Percentiles rank a stretch among this genome's conserved stretches.
Evolutionary conservation across 2,113 vertebrate species (phyloP).

Genomic region (Ammodytes marinus): DNA sequence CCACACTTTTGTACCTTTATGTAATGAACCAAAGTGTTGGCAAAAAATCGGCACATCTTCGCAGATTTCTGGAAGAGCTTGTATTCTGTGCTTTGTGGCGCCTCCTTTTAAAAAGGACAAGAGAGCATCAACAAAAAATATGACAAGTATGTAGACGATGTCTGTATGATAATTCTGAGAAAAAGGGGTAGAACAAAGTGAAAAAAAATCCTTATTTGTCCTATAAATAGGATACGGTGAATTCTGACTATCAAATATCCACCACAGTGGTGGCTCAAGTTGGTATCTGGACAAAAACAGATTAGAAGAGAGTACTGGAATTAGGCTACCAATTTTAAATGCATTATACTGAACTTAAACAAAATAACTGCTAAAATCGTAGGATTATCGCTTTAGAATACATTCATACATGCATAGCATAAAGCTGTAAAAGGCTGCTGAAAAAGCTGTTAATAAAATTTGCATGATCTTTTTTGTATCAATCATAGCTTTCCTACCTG

Average conservation of each 20-base stretch:
- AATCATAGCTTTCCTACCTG: constrained; percentile 72
- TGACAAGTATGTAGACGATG: neutral
- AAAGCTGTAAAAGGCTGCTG: neutral
- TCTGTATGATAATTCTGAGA: neutral
- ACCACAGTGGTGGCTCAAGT: neutral
- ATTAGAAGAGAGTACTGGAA: neutral
- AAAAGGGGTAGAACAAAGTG: neutral
- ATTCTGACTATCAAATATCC: neutral
- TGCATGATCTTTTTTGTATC: neutral
- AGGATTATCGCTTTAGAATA: no score
- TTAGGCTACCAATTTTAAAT: neutral
- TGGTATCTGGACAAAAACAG: neutral
- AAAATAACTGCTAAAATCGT: no score
- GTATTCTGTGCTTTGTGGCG: constrained; percentile 83
- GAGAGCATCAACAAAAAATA: constrained; percentile 31
- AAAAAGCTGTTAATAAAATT: neutral
- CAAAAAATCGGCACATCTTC: constrained; percentile 96
- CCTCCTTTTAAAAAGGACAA: constrained; percentile 81
- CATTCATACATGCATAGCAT: neutral
- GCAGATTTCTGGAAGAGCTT: constrained; percentile 94
- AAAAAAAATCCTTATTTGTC: neutral
- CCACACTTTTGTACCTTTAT: constrained; percentile 86
- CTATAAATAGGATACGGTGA: neutral
- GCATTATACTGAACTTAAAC: neutral
- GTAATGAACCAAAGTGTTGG: constrained; percentile 95